These are phyloP conservation scores for Dioctria rufipes DNA, from an alignment of 2,888 invertebrate genomes.

Conservation along the genomic window DNA sequence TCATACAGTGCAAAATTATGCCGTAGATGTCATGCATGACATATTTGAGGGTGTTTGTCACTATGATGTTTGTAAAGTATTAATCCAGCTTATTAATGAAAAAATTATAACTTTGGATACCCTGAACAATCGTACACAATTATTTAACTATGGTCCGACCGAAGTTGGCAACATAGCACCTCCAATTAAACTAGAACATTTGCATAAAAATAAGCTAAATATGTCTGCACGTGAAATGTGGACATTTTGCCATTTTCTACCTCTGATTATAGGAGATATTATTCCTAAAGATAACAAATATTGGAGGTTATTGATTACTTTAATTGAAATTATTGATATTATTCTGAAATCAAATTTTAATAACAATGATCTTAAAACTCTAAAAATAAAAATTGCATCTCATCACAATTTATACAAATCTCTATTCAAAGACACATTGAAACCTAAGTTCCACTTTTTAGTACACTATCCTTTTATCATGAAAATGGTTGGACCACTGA, in stretches of 20 bases:
- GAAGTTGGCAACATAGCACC: constrained; percentile 45
- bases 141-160: constrained; percentile 46
- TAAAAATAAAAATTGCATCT: constrained; percentile 4
- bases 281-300: constrained; percentile 16
- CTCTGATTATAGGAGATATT: constrained; percentile 55
- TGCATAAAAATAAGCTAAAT: background rate
- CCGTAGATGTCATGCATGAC: constrained; percentile 55
- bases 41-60: constrained; percentile 57
- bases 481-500: constrained; percentile 52
- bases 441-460: constrained; percentile 46
- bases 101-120: constrained; percentile 44
- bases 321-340: constrained; percentile 34
- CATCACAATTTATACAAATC: constrained; percentile 46
- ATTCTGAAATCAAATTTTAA: constrained; percentile 27
- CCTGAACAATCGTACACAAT: constrained; percentile 17
- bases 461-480: constrained; percentile 48
- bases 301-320: constrained; percentile 21
- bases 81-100: constrained; percentile 54
- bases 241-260: constrained; percentile 55
- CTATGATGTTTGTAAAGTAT: constrained; percentile 57
- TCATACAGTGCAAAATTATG: constrained; percentile 23
- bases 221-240: constrained; percentile 53
- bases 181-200: background rate
- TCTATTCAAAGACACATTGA: constrained; percentile 52
- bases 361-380: background rate